Conservation (phyloP, 2,113 vertebrate genomes). For the Hystrix brachyura region DNA sequence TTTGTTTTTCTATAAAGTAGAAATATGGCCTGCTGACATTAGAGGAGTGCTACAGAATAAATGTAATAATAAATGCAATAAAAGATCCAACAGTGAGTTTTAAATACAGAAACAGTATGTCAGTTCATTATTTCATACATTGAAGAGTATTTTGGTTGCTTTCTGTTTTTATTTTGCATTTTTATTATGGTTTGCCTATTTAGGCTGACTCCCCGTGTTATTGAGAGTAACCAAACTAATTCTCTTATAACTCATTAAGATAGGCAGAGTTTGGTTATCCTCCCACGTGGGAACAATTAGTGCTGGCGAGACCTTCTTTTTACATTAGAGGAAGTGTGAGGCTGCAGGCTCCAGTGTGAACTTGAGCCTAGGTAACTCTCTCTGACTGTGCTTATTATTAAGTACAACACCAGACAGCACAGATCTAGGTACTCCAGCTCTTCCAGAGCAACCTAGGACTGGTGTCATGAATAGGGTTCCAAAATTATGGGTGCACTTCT, state of each 20-base stretch:
- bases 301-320: conserved; percentile 20
- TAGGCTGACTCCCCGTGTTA: neutral
- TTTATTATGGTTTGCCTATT: conserved; percentile 35
- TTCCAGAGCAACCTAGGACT: neutral
- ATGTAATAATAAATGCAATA: conserved; percentile 1
- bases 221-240: conserved; percentile 33
- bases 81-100: neutral
- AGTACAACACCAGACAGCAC: neutral
- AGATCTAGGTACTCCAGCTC: neutral
- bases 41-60: neutral
- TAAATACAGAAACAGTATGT: neutral
- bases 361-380: neutral
- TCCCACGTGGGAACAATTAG: neutral
- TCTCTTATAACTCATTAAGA: neutral
- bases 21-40: neutral
- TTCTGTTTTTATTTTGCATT: neutral
- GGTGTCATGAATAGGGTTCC: neutral
- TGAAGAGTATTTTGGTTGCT: conserved; percentile 34
- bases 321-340: neutral
- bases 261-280: neutral
- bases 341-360: neutral
- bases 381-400: neutral
- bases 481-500: neutral
- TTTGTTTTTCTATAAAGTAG: conserved; percentile 59
- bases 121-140: neutral